These are phyloP conservation scores for Sphaeramia orbicularis DNA, from an alignment of 2,797 vertebrate species.

Conservation along the genomic window DNA sequence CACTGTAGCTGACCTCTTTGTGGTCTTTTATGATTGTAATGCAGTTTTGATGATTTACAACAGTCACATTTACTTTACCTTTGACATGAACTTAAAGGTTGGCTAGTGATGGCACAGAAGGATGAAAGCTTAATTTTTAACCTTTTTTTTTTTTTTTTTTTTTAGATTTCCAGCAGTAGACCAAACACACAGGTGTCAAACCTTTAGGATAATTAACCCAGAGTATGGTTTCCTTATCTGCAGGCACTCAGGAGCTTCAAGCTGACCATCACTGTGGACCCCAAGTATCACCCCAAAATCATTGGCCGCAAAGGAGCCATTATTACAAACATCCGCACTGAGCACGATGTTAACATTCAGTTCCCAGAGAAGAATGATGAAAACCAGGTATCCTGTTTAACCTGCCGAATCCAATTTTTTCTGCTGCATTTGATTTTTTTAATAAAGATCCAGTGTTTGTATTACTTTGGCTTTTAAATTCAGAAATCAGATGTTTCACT, in stretches of 20 bases:
- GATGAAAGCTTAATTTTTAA: constrained; percentile 9
- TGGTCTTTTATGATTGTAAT: background rate
- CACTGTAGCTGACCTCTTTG: background rate
- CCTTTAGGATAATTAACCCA: background rate
- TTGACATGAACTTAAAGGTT: constrained; percentile 4
- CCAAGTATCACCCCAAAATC: constrained; percentile 98
- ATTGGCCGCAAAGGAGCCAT: constrained; percentile 98
- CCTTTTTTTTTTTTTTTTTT: background rate
- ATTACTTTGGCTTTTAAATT: too few relatives aligned
- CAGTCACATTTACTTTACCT: background rate
- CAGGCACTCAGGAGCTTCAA: constrained; percentile 97
- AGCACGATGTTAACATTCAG: constrained; percentile 98
- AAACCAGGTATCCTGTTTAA: constrained; percentile 82
- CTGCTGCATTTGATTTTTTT: background rate
- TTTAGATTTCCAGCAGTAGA: background rate
- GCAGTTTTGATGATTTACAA: background rate
- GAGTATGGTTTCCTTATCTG: background rate
- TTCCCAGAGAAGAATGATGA: constrained; percentile 98
- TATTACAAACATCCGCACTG: constrained; percentile 95
- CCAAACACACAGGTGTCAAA: background rate
- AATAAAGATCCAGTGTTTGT: background rate
- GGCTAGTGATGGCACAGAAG: background rate
- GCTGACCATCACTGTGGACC: constrained; percentile 96
- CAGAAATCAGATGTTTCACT: too few relatives aligned
- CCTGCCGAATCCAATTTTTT: background rate